Conservation (phyloP, 2,888 invertebrate species). For the Tryphoninae sp. region DNA sequence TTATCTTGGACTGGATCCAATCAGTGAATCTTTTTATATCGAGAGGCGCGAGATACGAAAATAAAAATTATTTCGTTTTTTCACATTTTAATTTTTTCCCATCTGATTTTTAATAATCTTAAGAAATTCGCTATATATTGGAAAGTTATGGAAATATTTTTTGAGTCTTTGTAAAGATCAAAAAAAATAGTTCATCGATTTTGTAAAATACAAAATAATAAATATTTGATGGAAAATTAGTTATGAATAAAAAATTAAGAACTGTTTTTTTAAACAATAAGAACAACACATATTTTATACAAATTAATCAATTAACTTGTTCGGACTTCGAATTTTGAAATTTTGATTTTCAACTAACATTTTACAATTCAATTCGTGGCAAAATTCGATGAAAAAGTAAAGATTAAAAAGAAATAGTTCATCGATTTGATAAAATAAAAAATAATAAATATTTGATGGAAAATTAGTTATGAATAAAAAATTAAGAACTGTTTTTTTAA, state of each 20-base stretch:
- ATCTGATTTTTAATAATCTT: not conserved
- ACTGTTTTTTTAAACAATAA: constrained; percentile 14
- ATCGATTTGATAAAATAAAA: not conserved
- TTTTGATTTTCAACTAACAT: too few relatives aligned
- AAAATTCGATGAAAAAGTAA: not conserved
- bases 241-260: constrained; percentile 9
- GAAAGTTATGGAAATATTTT: not conserved
- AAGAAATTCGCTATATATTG: too few relatives aligned
- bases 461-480: constrained; percentile 10
- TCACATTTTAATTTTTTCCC: too few relatives aligned
- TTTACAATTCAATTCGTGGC: too few relatives aligned
- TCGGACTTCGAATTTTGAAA: too few relatives aligned
- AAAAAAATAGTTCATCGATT: not conserved
- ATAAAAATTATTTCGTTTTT: not conserved
- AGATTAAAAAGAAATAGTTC: not conserved
- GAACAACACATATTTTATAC: constrained; percentile 1
- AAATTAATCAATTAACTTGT: not conserved
- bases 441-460: not conserved
- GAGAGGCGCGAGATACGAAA: constrained; percentile 3
- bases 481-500: constrained; percentile 4
- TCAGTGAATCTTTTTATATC: not conserved
- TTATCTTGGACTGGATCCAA: too few relatives aligned
- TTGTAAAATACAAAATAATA: not conserved
- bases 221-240: not conserved
- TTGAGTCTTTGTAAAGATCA: constrained; percentile 12